Evolutionary conservation across 2,113 vertebrate genomes (phyloP).

Genomic region (Oceanodroma tethys): DNA sequence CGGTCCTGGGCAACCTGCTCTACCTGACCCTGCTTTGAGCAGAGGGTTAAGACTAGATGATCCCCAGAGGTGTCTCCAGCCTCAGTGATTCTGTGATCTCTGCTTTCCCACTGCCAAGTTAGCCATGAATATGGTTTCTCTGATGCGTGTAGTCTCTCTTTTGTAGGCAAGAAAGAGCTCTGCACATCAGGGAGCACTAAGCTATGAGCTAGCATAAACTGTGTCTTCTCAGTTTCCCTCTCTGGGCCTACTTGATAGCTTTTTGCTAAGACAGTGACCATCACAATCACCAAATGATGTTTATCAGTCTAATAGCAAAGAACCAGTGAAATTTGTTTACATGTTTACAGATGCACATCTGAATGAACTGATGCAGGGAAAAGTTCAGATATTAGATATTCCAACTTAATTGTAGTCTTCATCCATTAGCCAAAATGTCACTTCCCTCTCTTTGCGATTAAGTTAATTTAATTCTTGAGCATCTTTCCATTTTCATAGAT

Average conservation of each 20-base stretch:
- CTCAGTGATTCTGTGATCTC: background rate
- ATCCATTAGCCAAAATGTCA: conserved; percentile 54
- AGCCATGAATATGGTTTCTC: background rate
- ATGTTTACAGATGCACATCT: background rate
- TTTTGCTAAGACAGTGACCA: background rate
- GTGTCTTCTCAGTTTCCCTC: background rate
- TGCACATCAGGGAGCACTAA: background rate
- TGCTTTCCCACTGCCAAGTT: background rate
- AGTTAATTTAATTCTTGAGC: conserved; percentile 56
- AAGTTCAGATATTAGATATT: background rate
- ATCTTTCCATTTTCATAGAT: conserved; percentile 47
- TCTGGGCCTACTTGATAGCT: background rate
- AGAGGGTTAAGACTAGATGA: background rate
- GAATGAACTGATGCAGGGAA: background rate
- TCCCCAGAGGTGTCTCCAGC: background rate
- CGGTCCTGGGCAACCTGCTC: background rate
- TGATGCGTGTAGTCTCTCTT: background rate
- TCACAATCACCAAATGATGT: background rate
- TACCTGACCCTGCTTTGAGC: background rate
- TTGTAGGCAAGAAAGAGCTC: background rate
- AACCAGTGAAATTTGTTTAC: background rate
- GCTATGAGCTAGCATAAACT: too few species aligned
- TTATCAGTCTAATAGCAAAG: background rate
- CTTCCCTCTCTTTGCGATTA: conserved; percentile 13
- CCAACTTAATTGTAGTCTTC: conserved; percentile 27